These are phyloP conservation scores for Morone saxatilis DNA, from an alignment of 2,113 vertebrate species.

Conservation along the genomic window DNA sequence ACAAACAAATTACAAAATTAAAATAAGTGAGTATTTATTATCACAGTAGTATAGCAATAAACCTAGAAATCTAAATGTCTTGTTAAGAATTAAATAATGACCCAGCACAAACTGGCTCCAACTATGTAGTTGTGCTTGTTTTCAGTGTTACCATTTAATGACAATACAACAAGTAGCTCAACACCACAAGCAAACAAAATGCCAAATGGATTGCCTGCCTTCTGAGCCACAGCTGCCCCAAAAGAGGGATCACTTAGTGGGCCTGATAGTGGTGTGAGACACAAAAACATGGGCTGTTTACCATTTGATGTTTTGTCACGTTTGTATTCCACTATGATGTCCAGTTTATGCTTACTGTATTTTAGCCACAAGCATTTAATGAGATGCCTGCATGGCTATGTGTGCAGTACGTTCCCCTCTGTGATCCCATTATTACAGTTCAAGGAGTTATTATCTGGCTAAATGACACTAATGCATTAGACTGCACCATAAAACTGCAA, in stretches of 20 bases:
- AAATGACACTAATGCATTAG: constrained; percentile 9
- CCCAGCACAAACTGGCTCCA: neutral
- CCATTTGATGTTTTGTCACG: neutral
- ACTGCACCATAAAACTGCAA: neutral
- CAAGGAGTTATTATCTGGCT: neutral
- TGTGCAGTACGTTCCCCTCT: neutral
- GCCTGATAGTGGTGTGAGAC: neutral
- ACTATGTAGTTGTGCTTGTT: neutral
- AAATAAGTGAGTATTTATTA: too few relatives aligned
- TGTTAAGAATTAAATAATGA: neutral
- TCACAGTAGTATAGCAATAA: neutral
- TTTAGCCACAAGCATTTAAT: neutral
- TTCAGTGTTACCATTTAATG: neutral
- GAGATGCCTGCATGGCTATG: neutral
- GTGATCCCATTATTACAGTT: constrained; percentile 1
- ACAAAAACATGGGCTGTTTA: neutral
- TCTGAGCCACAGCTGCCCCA: neutral
- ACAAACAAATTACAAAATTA: too few relatives aligned
- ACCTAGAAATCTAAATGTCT: too few relatives aligned
- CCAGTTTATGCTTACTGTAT: neutral
- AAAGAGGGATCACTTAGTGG: neutral
- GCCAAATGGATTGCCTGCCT: neutral
- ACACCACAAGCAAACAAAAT: neutral
- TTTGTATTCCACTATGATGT: neutral
- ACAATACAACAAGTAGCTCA: neutral